Conservation (phyloP, 1,140 invertebrate genomes). For the Mylabris phalerata region DNA sequence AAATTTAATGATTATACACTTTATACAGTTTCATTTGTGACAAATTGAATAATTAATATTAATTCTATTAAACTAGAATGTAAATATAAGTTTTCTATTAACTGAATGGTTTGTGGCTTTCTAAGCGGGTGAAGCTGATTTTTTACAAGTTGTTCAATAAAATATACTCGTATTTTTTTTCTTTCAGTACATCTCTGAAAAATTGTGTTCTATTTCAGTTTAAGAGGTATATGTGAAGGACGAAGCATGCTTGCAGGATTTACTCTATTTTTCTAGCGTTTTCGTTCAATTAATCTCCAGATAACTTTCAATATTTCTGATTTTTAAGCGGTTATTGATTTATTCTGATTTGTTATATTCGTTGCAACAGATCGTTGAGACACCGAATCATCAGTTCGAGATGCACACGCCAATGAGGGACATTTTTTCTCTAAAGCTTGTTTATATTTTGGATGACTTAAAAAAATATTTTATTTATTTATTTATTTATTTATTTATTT, state of each 20-base stretch:
- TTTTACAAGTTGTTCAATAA: constrained; percentile 66
- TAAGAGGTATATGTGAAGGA: constrained; percentile 62
- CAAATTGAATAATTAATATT: constrained; percentile 71
- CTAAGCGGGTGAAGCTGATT: constrained; percentile 80
- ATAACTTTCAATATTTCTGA: too few relatives aligned
- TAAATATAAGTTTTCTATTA: constrained; percentile 51
- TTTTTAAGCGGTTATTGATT: neutral
- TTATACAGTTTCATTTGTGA: too few relatives aligned
- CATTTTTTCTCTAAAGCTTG: constrained; percentile 62
- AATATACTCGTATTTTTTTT: too few relatives aligned
- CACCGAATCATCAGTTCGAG: constrained; percentile 44
- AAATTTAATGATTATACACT: too few relatives aligned
- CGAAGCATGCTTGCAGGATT: constrained; percentile 29
- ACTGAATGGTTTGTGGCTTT: constrained; percentile 62
- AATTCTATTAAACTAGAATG: constrained; percentile 61
- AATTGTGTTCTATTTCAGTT: constrained; percentile 59
- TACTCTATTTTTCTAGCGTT: too few relatives aligned
- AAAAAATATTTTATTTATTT: constrained; percentile 19
- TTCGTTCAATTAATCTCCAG: too few relatives aligned
- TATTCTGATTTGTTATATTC: constrained; percentile 33
- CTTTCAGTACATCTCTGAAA: too few relatives aligned
- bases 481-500: too few relatives aligned
- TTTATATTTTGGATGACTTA: constrained; percentile 69
- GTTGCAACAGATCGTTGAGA: constrained; percentile 51
- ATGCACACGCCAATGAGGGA: constrained; percentile 56